Evolutionary conservation across 2,888 invertebrate species (phyloP).

Genomic region (Eupithecia abbreviata): DNA sequence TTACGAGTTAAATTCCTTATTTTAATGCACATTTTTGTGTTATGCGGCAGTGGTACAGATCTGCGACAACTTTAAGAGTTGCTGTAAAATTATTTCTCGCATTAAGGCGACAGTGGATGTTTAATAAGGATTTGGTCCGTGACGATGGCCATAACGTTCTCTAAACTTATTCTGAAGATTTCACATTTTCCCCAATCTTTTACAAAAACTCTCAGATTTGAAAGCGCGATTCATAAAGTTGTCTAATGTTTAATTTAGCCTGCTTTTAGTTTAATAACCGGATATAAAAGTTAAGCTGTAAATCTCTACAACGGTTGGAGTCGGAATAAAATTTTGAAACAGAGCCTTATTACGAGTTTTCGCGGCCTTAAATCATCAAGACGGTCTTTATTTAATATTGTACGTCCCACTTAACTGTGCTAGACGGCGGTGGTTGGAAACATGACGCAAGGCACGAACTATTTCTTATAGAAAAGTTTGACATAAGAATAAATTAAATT

Average conservation of each 20-base stretch:
- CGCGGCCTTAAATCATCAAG: conserved; percentile 56
- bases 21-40: no score
- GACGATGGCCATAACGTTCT: background rate
- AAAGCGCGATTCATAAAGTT: conserved; percentile 22
- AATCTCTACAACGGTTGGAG: conserved; percentile 36
- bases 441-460: conserved; percentile 15
- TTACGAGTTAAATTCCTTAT: no score
- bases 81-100: no score
- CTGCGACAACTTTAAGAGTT: no score
- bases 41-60: no score
- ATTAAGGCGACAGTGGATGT: background rate
- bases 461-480: background rate
- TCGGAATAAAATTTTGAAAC: conserved; percentile 35
- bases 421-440: conserved; percentile 36
- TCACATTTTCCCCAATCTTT: conserved; percentile 6
- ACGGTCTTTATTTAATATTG: conserved; percentile 58
- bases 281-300: conserved; percentile 34
- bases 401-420: conserved; percentile 51
- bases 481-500: background rate
- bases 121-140: background rate
- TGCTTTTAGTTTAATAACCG: conserved; percentile 27
- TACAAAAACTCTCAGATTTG: conserved; percentile 16
- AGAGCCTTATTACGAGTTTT: conserved; percentile 44
- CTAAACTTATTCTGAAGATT: background rate
- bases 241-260: conserved; percentile 31